A percentile compares a stretch with the other conserved stretches of the same genome.
Conservation (phyloP, 2,797 vertebrate genomes). For the Argentina silus region DNA sequence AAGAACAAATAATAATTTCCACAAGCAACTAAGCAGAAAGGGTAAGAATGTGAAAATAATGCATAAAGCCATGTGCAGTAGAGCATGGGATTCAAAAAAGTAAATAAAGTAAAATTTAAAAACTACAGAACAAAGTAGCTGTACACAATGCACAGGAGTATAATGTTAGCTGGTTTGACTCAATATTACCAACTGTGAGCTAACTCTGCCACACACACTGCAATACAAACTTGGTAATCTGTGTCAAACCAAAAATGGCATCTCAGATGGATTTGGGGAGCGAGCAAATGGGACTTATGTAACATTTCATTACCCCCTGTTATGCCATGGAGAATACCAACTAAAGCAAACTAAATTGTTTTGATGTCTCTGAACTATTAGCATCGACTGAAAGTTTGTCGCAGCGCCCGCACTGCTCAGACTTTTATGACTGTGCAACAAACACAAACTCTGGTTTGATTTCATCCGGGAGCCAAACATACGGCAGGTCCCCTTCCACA, state of each 20-base stretch:
- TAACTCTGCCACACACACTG: background rate
- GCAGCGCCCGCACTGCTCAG: slow-evolving; percentile 38
- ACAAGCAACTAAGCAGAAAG: no score
- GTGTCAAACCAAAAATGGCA: background rate
- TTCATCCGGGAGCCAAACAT: slow-evolving; percentile 44
- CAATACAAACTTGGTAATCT: background rate
- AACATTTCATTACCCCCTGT: background rate
- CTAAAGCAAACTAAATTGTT: slow-evolving; percentile 71
- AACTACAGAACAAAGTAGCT: no score
- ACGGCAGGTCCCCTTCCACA: slow-evolving; percentile 38
- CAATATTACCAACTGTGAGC: background rate
- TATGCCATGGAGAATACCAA: slow-evolving; percentile 61
- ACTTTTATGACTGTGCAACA: slow-evolving; percentile 70
- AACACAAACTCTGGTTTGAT: slow-evolving; percentile 55
- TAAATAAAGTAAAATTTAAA: no score
- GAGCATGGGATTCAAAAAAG: no score
- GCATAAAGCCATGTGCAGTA: no score
- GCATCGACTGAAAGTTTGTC: slow-evolving; percentile 49
- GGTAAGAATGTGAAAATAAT: no score
- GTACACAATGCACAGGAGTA: no score
- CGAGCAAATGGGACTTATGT: background rate
- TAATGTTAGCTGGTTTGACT: background rate
- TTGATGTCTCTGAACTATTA: slow-evolving; percentile 60
- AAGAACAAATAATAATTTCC: no score
- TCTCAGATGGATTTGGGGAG: background rate